Evolutionary conservation across 2,888 invertebrate species (phyloP).

Genomic region (Idaea aversata): DNA sequence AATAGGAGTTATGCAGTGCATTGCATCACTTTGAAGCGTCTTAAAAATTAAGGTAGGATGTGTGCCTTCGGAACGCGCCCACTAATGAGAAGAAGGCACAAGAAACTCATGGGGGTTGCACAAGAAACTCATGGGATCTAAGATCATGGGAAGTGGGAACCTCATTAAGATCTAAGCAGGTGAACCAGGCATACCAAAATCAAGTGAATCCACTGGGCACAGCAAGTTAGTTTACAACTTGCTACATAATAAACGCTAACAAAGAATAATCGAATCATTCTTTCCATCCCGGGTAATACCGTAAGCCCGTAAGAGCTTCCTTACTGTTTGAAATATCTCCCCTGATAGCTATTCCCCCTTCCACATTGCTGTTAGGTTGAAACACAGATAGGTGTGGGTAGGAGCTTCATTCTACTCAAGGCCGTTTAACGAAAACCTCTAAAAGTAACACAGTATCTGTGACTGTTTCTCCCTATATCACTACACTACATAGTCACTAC

Average conservation of each 20-base stretch:
- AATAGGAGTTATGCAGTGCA: too few relatives aligned
- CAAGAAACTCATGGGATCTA: too few relatives aligned
- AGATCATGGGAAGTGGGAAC: too few relatives aligned
- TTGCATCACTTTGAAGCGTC: too few relatives aligned
- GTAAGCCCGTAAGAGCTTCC: constrained; percentile 35
- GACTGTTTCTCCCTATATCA: not conserved
- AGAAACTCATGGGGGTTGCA: too few relatives aligned
- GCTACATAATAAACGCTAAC: not conserved
- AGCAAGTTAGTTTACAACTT: not conserved
- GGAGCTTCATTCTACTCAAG: not conserved
- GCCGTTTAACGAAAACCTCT: not conserved
- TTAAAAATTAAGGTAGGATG: too few relatives aligned
- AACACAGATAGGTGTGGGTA: not conserved
- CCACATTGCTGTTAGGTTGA: not conserved
- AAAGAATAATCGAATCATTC: constrained; percentile 4
- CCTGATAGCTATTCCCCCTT: constrained; percentile 29
- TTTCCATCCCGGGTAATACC: constrained; percentile 33
- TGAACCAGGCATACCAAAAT: too few relatives aligned
- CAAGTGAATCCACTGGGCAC: too few relatives aligned
- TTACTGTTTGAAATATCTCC: constrained; percentile 36
- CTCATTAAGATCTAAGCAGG: too few relatives aligned
- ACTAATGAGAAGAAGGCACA: too few relatives aligned
- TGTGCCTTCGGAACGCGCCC: too few relatives aligned
- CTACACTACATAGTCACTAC: too few relatives aligned
- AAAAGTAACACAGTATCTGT: not conserved